Evolutionary conservation across 2,113 vertebrate genomes (phyloP).

Genomic region (Neoarius graeffei): DNA sequence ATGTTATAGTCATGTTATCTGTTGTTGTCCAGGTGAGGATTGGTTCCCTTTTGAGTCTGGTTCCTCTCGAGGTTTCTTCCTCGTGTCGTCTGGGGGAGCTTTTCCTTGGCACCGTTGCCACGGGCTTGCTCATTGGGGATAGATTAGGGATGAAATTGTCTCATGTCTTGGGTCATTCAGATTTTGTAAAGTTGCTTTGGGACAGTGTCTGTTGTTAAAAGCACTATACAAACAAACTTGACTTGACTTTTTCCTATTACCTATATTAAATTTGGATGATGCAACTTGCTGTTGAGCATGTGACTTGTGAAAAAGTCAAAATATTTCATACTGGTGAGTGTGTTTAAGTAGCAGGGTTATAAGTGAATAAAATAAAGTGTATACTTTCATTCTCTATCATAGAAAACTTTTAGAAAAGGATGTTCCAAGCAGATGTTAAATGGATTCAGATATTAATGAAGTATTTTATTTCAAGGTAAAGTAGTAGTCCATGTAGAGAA

Average conservation of each 20-base stretch:
- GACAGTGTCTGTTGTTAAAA: too few relatives aligned
- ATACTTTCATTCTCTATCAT: background rate
- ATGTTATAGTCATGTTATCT: too few relatives aligned
- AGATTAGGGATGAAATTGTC: too few relatives aligned
- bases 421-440: background rate
- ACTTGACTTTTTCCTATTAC: background rate
- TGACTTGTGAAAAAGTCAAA: background rate
- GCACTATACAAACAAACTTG: too few relatives aligned
- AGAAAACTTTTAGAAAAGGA: background rate
- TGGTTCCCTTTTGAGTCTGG: too few relatives aligned
- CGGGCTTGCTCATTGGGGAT: too few relatives aligned
- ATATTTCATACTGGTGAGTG: background rate
- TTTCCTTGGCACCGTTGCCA: too few relatives aligned
- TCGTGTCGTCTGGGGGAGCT: too few relatives aligned
- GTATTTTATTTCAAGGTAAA: background rate
- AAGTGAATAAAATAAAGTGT: background rate
- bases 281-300: background rate
- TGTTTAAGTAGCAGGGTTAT: background rate
- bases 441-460: background rate
- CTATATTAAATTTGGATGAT: background rate
- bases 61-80: too few relatives aligned
- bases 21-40: too few relatives aligned
- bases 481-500: background rate
- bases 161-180: too few relatives aligned
- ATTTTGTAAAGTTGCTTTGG: too few relatives aligned